Evolutionary conservation across 2,888 invertebrate species (phyloP), one percentile per base, ranked within the genome.

Genomic region (Amphipoea lucens): DNA sequence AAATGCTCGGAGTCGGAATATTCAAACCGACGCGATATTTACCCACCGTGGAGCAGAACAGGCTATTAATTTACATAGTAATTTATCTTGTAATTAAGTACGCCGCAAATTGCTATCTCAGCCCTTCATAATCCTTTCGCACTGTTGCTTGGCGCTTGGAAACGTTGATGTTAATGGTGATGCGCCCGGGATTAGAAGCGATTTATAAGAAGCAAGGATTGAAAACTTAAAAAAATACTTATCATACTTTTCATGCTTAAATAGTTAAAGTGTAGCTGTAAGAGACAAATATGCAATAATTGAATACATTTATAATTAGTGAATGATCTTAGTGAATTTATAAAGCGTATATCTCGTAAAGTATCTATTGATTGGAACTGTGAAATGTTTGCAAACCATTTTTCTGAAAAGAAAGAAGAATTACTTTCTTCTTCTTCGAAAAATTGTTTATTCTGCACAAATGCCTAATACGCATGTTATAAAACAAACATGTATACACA

Each of bases 1-100:
- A 78, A 83, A 79, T 48, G 54, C 65, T 69, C 9, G 29, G 67
- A 86, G 86, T 86, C 60, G 54, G 76, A 81, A 87, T 86, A 88
- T 86, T 87, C 84, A 79, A 79, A 78, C 73, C 62, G 74, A 51
- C 73, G 77, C 74, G 81, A 89, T 90, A 89, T 90, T 90, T 90
- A 90, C 90, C 82, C 84, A 72, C 71, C 75, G 82, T 74, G 57
- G 82, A 76, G 80, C 81, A 83, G 86, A 87, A 83, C 89, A 88
- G 87, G 92, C 95, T 95, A 96, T 95, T 96, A 95, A 97, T 96
- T 96, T 96, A 94, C 96, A 97, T 97, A 96, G 94, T 96, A 96
- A 97, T 97, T 96, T 94, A 96, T 96, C 96, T 96, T 95, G 96
- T 96, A 96, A 97, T 96, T 96, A 96, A 97, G 96, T 96, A 95